phyloP scores from a whole-genome alignment of 2,888 invertebrate species.

The Rugalucina vietnamica region DNA sequence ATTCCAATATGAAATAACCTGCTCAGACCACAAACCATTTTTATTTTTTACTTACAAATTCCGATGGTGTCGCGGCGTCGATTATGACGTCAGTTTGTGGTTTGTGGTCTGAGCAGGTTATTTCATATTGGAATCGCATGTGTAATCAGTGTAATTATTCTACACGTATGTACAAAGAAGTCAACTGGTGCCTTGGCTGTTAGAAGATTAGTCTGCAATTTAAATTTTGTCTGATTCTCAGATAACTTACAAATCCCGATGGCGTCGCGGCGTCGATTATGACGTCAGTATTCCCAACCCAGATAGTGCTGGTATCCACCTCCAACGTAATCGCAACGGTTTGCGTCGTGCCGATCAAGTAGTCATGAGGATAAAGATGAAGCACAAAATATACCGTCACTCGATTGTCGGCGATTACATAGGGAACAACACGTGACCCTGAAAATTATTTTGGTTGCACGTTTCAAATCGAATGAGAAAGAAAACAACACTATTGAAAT shows the following conservation, averaged over 20 bases:
- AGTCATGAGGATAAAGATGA: slow-evolving; percentile 51
- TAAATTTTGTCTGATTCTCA: too few relatives aligned
- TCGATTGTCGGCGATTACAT: slow-evolving; percentile 56
- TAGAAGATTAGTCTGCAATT: too few relatives aligned
- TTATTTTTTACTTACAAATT: slow-evolving; percentile 62
- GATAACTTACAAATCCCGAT: slow-evolving; percentile 56
- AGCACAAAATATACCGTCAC: slow-evolving; percentile 71
- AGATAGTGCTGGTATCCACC: slow-evolving; percentile 73
- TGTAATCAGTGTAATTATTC: too few relatives aligned
- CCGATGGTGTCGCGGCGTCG: slow-evolving; percentile 23
- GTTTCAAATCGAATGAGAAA: too few relatives aligned
- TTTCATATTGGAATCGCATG: too few relatives aligned
- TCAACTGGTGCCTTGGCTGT: too few relatives aligned
- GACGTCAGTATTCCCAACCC: slow-evolving; percentile 71
- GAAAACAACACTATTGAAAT: not conserved
- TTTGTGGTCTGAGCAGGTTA: too few relatives aligned
- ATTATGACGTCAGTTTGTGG: slow-evolving; percentile 55
- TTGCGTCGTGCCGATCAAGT: slow-evolving; percentile 51
- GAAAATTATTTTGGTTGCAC: too few relatives aligned
- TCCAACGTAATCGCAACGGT: slow-evolving; percentile 76
- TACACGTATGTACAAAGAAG: too few relatives aligned
- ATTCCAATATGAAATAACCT: too few relatives aligned
- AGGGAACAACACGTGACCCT: slow-evolving; percentile 64
- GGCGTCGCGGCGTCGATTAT: slow-evolving; percentile 37
- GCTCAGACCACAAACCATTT: too few relatives aligned